phyloP scores from a whole-genome alignment of 1,140 invertebrate genomes.

The Phocides pigmalion region DNA sequence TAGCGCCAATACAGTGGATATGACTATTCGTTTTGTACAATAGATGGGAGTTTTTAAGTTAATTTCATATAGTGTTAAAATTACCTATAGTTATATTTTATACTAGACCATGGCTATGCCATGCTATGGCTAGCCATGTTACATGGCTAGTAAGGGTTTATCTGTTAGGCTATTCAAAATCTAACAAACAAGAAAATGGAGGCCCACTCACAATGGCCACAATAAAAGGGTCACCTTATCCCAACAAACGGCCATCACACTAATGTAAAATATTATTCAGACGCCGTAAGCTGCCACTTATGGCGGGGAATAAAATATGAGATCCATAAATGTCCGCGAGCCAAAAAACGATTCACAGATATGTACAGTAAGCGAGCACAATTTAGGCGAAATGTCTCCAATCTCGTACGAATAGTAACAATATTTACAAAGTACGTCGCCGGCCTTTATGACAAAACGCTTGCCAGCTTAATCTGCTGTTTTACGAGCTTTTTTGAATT shows the following conservation, averaged over 20 bases:
- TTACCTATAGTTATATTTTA: too few species aligned
- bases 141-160: too few species aligned
- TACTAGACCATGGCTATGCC: too few species aligned
- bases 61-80: too few species aligned
- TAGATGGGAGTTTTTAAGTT: too few species aligned
- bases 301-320: conserved; percentile 42
- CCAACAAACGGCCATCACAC: conserved; percentile 34
- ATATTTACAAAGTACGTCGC: conserved; percentile 60
- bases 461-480: conserved; percentile 54
- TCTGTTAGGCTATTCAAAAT: neutral
- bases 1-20: too few species aligned
- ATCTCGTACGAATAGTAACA: conserved; percentile 49
- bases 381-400: conserved; percentile 50
- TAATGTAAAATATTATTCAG: conserved; percentile 37
- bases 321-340: conserved; percentile 41
- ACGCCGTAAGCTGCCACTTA: conserved; percentile 41
- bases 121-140: too few species aligned
- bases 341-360: conserved; percentile 48
- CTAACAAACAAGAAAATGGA: conserved; percentile 16
- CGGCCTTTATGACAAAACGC: conserved; percentile 55
- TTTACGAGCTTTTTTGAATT: conserved; percentile 64
- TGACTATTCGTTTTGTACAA: too few species aligned
- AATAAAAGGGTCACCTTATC: conserved; percentile 37
- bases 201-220: conserved; percentile 7
- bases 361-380: conserved; percentile 51